Evolutionary conservation across 2,888 invertebrate genomes (phyloP), one percentile per base, ranked within the genome.

Genomic region (Drosophila gaucha): DNA sequence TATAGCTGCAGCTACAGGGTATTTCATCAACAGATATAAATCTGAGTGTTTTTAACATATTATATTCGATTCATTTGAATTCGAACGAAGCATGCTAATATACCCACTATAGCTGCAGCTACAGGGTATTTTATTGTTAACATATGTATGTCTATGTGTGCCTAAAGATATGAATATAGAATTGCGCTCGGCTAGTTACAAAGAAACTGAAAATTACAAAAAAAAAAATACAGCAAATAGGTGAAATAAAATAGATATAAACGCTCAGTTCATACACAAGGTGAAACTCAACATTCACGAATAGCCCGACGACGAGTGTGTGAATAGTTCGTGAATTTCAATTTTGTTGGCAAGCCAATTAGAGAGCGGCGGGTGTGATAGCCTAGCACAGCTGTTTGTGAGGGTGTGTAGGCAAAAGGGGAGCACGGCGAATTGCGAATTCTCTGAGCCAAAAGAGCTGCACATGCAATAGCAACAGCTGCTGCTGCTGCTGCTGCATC

Each of bases 391-490:
- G 82, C 87, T 80, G 80, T 57, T 79, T 38, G 10, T 8, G 14
- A n/a, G 26, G 20, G 31, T 9, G 52, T 20, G n/a, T 30, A 22
- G 18, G 46, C 14, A 4, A 14, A n/a, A 24, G 24, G 16, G 26
- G 38, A 30, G 14, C 26, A 51, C 30, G 30, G 38, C 36, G 41
- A 58, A 31, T 49, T 67, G 77, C 80, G 64, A 63, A 62, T 71
- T 74, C 57, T 67, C 63, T 31, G 58, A 30, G 84, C 73, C 66
- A 84, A 63, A 80, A 83, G 74, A 80, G 70, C 80, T 80, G 86
- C 84, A 76, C 35, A 55, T 67, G 64, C 55, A 67, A 49, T 20
- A 43, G 70, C 49, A 69, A 36, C 36, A 47, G 46, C 44, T 28
- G 47, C 52, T 22, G 49, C 49, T 20, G 50, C 26, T 14, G 54